phyloP scores from a whole-genome alignment of 2,113 vertebrate genomes.

The Halcyon malimbica region DNA sequence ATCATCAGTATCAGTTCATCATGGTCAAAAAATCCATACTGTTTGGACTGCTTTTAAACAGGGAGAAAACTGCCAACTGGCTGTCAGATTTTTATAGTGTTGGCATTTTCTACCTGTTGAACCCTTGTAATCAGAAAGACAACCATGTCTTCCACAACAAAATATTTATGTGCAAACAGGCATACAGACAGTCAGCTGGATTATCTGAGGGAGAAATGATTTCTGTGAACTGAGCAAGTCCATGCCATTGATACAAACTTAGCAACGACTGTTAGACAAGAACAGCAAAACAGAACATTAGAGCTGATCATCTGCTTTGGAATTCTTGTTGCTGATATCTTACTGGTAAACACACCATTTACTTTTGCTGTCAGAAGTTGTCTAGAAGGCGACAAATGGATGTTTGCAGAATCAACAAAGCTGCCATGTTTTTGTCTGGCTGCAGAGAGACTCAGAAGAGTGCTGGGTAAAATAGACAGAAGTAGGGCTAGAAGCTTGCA shows the following conservation, averaged over 20 bases:
- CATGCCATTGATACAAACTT: not conserved
- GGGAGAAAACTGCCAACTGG: not conserved
- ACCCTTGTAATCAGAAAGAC: not conserved
- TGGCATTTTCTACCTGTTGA: not conserved
- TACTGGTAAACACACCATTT: not conserved
- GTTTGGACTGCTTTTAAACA: not conserved
- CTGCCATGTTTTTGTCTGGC: not conserved
- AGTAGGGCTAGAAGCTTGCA: not conserved
- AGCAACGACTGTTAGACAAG: not conserved
- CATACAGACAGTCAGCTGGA: not conserved
- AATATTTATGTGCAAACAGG: not conserved
- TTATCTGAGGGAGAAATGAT: not conserved
- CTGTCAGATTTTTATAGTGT: not conserved
- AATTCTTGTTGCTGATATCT: not conserved
- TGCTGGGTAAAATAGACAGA: not conserved
- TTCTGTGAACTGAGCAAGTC: not conserved
- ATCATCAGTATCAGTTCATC: not conserved
- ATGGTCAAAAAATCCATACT: not conserved
- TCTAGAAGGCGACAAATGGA: not conserved
- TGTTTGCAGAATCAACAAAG: not conserved
- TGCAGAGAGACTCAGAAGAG: not conserved
- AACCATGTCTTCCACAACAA: not conserved
- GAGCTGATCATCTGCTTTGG: not conserved
- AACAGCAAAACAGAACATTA: not conserved
- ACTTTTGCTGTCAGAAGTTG: not conserved